Conservation (phyloP, 1,140 invertebrate genomes). For the Papilio glaucus region DNA sequence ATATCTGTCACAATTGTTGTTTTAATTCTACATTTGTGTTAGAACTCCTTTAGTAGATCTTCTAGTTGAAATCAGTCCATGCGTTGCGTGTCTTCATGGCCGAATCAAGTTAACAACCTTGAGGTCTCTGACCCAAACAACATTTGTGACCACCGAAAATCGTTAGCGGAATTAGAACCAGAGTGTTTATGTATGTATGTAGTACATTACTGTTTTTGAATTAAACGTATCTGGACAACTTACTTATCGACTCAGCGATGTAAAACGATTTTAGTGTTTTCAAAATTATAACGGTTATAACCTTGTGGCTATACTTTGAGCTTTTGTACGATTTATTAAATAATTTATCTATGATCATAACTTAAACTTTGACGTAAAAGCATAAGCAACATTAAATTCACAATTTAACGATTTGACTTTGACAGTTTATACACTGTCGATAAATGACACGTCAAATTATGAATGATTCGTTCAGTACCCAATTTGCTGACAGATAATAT, state of each 20-base stretch:
- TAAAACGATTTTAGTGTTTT: background rate
- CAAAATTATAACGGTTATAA: background rate
- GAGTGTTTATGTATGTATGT: too few species aligned
- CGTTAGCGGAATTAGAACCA: background rate
- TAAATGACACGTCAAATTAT: too few species aligned
- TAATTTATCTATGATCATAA: too few species aligned
- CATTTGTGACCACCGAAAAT: background rate
- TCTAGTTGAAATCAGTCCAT: background rate
- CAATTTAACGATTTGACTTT: too few species aligned
- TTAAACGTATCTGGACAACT: conserved; percentile 1
- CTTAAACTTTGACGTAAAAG: too few species aligned
- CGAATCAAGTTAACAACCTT: background rate
- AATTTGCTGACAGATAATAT: too few species aligned
- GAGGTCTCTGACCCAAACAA: background rate
- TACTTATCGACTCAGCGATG: background rate
- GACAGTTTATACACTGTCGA: too few species aligned
- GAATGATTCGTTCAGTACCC: too few species aligned
- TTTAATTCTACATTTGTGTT: background rate
- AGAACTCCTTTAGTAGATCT: too few species aligned
- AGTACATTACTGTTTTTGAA: background rate
- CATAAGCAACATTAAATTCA: too few species aligned
- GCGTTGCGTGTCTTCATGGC: background rate
- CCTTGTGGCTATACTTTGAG: too few species aligned
- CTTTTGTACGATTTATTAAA: too few species aligned
- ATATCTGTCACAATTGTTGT: background rate